Percentiles rank a stretch among this genome's conserved stretches.
Conservation (phyloP, 2,113 vertebrate genomes). For the Sinocyclocheilus anophthalmus region DNA sequence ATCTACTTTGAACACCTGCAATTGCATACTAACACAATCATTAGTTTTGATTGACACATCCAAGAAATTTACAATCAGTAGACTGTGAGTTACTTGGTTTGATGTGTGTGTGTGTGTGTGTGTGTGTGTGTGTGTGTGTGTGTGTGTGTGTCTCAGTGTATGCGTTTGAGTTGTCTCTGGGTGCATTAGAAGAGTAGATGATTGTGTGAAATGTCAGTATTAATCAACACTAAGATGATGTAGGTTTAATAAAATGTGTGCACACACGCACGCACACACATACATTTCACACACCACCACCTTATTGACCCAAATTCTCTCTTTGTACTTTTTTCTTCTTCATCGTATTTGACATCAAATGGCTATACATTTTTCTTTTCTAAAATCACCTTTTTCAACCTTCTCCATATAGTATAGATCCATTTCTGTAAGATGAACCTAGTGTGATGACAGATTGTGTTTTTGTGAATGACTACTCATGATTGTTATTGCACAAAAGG, state of each 20-base stretch:
- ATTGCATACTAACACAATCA: constrained; percentile 24
- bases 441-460: background rate
- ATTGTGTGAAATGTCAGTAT: constrained; percentile 12
- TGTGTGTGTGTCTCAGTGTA: background rate
- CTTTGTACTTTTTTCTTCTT: background rate
- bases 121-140: constrained; percentile 4
- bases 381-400: background rate
- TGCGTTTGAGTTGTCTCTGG: background rate
- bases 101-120: background rate
- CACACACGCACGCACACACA: background rate
- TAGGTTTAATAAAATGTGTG: background rate
- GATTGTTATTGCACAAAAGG: background rate
- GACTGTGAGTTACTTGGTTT: constrained; percentile 37
- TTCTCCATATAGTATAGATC: background rate
- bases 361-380: background rate
- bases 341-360: background rate
- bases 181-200: background rate
- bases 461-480: background rate
- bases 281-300: background rate
- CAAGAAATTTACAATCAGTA: constrained; percentile 45
- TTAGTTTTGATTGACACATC: constrained; percentile 41
- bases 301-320: constrained; percentile 7
- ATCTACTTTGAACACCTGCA: constrained; percentile 19
- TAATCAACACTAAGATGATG: background rate
- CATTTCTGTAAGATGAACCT: background rate